These are phyloP conservation scores for Kradibia gibbosae DNA, from an alignment of 1,140 invertebrate genomes.

Conservation along the genomic window DNA sequence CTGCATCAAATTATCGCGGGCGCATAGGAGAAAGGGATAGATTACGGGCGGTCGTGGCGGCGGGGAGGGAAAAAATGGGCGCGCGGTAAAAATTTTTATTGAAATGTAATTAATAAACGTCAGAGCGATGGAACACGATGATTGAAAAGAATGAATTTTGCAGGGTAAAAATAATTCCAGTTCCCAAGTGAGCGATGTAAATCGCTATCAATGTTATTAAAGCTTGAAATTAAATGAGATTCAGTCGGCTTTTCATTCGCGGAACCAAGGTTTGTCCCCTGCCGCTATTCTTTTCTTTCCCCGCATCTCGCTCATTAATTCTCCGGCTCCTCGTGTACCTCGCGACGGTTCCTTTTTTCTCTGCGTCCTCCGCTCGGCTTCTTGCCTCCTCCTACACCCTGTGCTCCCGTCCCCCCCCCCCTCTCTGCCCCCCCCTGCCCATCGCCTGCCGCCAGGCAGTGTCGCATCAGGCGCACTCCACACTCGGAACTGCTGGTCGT, in stretches of 20 bases:
- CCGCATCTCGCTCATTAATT: conserved; percentile 16
- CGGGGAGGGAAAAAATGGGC: not conserved
- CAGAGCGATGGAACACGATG: not conserved
- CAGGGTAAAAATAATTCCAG: conserved; percentile 1
- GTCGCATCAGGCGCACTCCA: too few relatives aligned
- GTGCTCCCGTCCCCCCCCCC: too few relatives aligned
- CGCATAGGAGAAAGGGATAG: not conserved
- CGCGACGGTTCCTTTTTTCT: not conserved
- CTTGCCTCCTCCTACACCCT: too few relatives aligned
- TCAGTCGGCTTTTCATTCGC: conserved; percentile 16
- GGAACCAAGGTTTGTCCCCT: conserved; percentile 14
- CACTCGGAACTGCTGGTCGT: too few relatives aligned
- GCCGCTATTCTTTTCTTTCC: conserved; percentile 5
- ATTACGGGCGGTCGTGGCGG: too few relatives aligned
- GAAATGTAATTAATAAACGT: conserved; percentile 36
- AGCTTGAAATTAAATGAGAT: conserved; percentile 46
- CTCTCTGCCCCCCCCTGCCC: too few relatives aligned
- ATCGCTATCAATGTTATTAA: conserved; percentile 41
- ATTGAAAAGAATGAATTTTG: conserved; percentile 29
- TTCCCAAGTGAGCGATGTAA: conserved; percentile 20
- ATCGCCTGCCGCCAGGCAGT: too few relatives aligned
- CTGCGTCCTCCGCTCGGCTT: too few relatives aligned
- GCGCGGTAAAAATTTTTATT: not conserved
- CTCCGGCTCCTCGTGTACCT: not conserved
- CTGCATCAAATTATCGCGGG: not conserved